Evolutionary conservation across 2,888 invertebrate species (phyloP), one percentile per base, ranked within the genome.

Genomic region (Habrosyne pyritoides): DNA sequence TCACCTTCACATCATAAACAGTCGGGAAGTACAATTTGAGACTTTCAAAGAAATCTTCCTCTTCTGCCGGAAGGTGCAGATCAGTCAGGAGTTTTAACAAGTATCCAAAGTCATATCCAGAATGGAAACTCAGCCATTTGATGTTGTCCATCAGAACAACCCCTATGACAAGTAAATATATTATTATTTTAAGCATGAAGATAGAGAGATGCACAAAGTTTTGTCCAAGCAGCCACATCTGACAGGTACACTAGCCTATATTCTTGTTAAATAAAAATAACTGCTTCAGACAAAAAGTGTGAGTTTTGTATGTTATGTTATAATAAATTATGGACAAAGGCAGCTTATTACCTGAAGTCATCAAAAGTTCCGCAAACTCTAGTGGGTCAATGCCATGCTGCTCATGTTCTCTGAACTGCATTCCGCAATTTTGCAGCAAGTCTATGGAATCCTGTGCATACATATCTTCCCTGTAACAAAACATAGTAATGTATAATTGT

Each of bases 391-490:
- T 99, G 26, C 99, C 99, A 84, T 99, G 98, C 84, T 99, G 98
- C 93, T 99, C 99, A 84, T 99, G 99, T 85, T 98, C 98, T 81
- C 98, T 97, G 86, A 99, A 99, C 87, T 99, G 99, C 66, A 99
- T 96, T 50, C 99, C 99, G 54, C 98, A 99, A 87, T 98, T 98
- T 83, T 97, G 97, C 54, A 99, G 94, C 81, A 99, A 94, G 87
- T 99, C 99, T 83, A 99, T 99, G 62, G 99, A 99, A 87, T 99
- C 99, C 90, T 99, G 98, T 52, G 99, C 99, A 89, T 99, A 99
- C 99, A 99, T 99, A 84, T 99, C 99, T 91, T 99, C 98, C 71
- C 98, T 98, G 83, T 42, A 2, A 42, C 6, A 42, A 6, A 42
- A 18, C 8, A 18, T 42, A 0, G 0, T 18, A 18, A 8, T 18